Base-by-base conservation (phyloP, 2,113 vertebrate species). In the Gallinago undulata region DNA sequence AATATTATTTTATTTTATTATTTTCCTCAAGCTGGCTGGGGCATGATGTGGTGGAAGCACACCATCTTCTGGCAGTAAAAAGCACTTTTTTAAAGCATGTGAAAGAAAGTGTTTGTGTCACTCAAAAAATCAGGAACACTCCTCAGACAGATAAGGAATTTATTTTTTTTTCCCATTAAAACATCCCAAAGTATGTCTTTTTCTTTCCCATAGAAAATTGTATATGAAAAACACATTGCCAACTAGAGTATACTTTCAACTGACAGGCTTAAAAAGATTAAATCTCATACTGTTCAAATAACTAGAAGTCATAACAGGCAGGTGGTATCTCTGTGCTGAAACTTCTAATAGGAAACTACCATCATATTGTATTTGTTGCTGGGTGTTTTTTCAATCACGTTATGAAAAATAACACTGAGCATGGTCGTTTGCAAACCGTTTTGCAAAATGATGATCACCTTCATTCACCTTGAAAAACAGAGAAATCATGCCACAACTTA, bases 51-150 rank as follows among this genome's bases (percentile, higher is more conserved):
- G 91, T 95, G 19, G 43, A 84, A 95, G 73, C 18, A 9, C 93
- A 63, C 95, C 96, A 94, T 84, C 96, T 96, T 75, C 89, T 95
- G 96, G 95, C 25, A 67, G 39, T 12, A 69, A 53, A 33, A 41
- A 69, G 62, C 10, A 62, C 15, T 51, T 63, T 28, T 69, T 22
- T 64, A 86, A 69, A 57, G 10, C 15, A 33, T 35, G 7, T 33
- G 12, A 33, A 80, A 73, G 28, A 63, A 72, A 76, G 13, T 15
- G 10, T 43, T 24, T 28, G 16, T 64, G n/a, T 37, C 7, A 25
- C 15, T 50, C 22, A 51, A 60, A 25, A 80, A 81, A 50, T 47
- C 41, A 82, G 41, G 28, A 67, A 50, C 5, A 50, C 1, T 7
- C 10, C 22, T 75, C 30, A 43, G 12, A 27, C 18, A 60, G 8